Evolutionary conservation across 2,113 vertebrate genomes (phyloP).

Genomic region (Nannobrachium achirus): DNA sequence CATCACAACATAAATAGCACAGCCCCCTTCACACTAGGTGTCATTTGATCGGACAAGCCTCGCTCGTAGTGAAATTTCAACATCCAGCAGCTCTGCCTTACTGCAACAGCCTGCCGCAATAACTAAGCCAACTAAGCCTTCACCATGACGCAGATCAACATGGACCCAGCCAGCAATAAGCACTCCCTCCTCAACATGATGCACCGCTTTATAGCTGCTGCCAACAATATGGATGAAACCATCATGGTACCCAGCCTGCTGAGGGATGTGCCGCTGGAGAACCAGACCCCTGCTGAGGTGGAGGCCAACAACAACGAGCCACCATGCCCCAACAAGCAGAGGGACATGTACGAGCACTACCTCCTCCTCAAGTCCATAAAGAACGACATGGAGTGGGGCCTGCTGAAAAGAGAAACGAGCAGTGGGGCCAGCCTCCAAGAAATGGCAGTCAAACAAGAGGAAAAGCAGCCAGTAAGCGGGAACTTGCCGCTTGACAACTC

Average conservation of each 20-base stretch:
- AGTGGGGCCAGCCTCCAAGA: conserved; percentile 77
- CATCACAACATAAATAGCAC: too few relatives aligned
- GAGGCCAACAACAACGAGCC: conserved; percentile 60
- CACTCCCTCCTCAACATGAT: conserved; percentile 83
- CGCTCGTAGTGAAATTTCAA: too few relatives aligned
- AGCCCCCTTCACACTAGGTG: too few relatives aligned
- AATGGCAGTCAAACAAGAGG: conserved; percentile 78
- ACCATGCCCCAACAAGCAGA: conserved; percentile 71
- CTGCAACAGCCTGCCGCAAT: conserved; percentile 8
- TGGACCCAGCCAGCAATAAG: conserved; percentile 76
- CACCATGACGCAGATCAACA: conserved; percentile 80
- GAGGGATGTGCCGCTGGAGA: conserved; percentile 79
- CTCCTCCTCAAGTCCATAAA: conserved; percentile 83
- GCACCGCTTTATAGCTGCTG: conserved; percentile 83
- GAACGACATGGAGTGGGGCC: conserved; percentile 85
- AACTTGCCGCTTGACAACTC: conserved; percentile 33
- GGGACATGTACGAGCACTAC: conserved; percentile 85
- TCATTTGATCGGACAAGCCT: too few relatives aligned
- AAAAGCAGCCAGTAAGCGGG: conserved; percentile 56
- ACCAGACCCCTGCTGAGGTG: conserved; percentile 47
- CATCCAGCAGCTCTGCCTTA: conserved; percentile 34
- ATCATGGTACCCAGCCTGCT: conserved; percentile 84
- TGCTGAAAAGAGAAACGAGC: conserved; percentile 76
- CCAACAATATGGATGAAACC: conserved; percentile 86
- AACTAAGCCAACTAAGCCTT: conserved; percentile 41